Evolutionary conservation across 2,113 vertebrate genomes (phyloP), one percentile per base, ranked within the genome.

Genomic region (Physeter macrocephalus): DNA sequence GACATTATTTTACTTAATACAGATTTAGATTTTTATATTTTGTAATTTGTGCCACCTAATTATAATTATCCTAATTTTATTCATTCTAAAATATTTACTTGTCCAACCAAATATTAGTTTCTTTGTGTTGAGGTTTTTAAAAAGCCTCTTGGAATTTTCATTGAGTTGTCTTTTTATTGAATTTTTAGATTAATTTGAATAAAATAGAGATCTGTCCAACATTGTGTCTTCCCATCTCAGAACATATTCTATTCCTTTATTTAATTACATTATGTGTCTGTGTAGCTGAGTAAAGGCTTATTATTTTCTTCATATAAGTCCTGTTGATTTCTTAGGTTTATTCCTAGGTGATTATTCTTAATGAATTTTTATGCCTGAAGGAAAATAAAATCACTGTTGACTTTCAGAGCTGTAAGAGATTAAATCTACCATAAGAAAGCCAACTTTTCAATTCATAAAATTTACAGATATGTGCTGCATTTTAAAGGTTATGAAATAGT

Each of bases 401-500:
- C 36, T 67, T 85, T 93, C 31, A 86, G 74, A 92, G 4, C 23
- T 54, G 2, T 86, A 88, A 87, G 14, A 23, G 14, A 23, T 39
- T 84, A 18, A 72, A 25, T 89, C 69, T 88, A 41, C 12, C 81
- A 34, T 72, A 71, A 77, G 31, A 93, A 87, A 85, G 6, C 67
- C n/a, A 88, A 31, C 7, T 46, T 96, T 72, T n/a, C 17, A 67
- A 62, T 83, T 91, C 14, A 96, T 64, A 89, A 94, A 54, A 74
- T 78, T 49, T 82, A 78, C 2, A 88, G 64, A 29, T 85, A 59
- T 62, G 64, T 93, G n/a, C 66, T 78, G 5, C 57, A 61, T 74
- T 88, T 97, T 90, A 87, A 93, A 77, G 20, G 59, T 88, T 71
- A 85, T 78, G 21, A 93, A 86, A 93, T 74, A 85, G 20, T 54